Conservation (phyloP, 2,888 invertebrate species). For the Suillia variegata region DNA sequence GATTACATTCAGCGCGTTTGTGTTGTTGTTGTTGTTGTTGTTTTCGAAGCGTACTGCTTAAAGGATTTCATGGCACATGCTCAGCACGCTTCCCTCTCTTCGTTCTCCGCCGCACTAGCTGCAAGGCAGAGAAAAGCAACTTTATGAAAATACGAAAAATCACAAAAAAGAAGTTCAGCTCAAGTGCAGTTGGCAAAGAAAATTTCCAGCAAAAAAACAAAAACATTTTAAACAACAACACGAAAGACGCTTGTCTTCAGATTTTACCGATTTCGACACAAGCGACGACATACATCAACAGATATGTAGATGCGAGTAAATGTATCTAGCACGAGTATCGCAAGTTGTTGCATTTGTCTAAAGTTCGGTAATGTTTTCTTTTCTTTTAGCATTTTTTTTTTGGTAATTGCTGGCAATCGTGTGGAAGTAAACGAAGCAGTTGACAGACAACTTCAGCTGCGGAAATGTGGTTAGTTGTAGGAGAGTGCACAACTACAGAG, state of each 20-base stretch:
- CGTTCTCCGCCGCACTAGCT: no score
- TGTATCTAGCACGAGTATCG: not conserved
- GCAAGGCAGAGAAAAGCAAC: no score
- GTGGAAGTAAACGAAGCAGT: constrained; percentile 41
- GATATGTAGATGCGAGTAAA: no score
- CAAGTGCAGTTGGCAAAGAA: constrained; percentile 27
- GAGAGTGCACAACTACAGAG: constrained; percentile 10
- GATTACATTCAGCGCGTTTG: constrained; percentile 29
- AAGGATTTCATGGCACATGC: constrained; percentile 29
- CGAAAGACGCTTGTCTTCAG: constrained; percentile 13
- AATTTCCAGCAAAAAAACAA: constrained; percentile 34
- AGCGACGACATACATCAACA: constrained; percentile 8
- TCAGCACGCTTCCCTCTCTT: no score
- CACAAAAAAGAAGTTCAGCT: constrained; percentile 6
- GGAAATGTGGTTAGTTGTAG: not conserved
- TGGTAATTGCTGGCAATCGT: constrained; percentile 42
- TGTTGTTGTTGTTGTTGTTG: no score
- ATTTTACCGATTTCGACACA: no score
- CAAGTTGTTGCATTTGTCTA: constrained; percentile 20
- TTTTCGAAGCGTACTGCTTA: constrained; percentile 29
- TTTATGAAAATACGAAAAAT: not conserved
- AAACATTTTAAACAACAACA: constrained; percentile 33
- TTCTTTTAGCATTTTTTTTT: constrained; percentile 19
- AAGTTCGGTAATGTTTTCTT: constrained; percentile 14
- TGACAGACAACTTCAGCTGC: constrained; percentile 39